These are phyloP conservation scores for Eilema depressum DNA, from an alignment of 2,888 invertebrate genomes.

Conservation along the genomic window DNA sequence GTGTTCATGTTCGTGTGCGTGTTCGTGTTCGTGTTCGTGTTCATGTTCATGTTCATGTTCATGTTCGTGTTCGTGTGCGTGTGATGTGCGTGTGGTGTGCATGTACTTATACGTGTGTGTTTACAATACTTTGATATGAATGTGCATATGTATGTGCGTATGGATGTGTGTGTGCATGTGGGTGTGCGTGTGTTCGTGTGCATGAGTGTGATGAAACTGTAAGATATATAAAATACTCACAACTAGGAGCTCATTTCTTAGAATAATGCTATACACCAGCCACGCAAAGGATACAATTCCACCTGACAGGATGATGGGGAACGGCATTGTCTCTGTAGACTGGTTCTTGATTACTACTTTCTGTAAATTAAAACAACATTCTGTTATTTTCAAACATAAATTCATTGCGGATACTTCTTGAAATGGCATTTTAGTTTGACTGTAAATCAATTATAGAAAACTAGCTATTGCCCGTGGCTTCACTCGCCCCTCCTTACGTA, in stretches of 20 bases:
- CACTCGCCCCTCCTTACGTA: too few species aligned
- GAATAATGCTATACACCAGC: slow-evolving; percentile 93
- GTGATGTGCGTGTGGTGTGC: too few species aligned
- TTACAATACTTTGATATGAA: too few species aligned
- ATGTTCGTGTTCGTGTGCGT: too few species aligned
- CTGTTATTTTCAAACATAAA: too few species aligned
- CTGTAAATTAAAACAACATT: slow-evolving; percentile 80
- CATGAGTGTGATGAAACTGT: too few species aligned
- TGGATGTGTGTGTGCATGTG: too few species aligned
- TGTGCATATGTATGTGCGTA: too few species aligned
- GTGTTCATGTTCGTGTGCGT: background rate
- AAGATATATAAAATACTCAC: slow-evolving; percentile 83
- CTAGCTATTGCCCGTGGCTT: too few species aligned
- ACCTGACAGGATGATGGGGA: slow-evolving; percentile 94
- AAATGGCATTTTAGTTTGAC: background rate
- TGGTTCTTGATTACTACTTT: slow-evolving; percentile 91
- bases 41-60: too few species aligned
- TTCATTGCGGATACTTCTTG: background rate
- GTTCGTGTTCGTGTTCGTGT: background rate
- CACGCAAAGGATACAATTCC: slow-evolving; percentile 92
- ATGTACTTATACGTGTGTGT: too few species aligned
- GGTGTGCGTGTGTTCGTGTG: too few species aligned
- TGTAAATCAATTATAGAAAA: background rate
- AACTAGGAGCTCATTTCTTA: slow-evolving; percentile 91
- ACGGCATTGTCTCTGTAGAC: slow-evolving; percentile 95